phyloP scores from a whole-genome alignment of 1,140 invertebrate species.

The Musca vetustissima region DNA sequence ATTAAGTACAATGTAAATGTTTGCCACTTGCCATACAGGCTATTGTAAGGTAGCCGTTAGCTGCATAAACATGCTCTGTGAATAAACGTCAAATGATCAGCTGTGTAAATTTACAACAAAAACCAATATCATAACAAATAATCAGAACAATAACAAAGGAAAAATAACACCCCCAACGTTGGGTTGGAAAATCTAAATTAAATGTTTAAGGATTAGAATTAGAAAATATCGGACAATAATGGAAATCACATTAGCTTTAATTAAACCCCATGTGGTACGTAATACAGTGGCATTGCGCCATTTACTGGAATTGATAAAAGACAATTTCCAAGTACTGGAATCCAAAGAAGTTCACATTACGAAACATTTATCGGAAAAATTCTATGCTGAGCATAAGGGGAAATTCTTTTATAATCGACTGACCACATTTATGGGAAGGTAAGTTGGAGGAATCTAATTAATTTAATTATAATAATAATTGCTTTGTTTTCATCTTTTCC shows the following conservation, averaged over 20 bases:
- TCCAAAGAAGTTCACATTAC: constrained; percentile 67
- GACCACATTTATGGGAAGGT: constrained; percentile 84
- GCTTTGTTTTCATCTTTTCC: constrained; percentile 45
- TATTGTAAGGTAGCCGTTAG: too few relatives aligned
- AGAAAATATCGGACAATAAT: background rate
- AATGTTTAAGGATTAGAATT: too few relatives aligned
- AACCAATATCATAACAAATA: too few relatives aligned
- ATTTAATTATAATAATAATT: background rate
- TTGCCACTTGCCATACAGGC: too few relatives aligned
- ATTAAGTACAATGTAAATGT: too few relatives aligned
- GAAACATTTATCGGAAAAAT: constrained; percentile 67
- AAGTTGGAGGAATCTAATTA: constrained; percentile 26
- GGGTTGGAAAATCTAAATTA: too few relatives aligned
- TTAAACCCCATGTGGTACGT: constrained; percentile 74
- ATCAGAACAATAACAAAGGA: too few relatives aligned
- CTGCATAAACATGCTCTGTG: too few relatives aligned
- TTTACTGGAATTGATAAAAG: constrained; percentile 68
- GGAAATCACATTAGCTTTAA: constrained; percentile 66
- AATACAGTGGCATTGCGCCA: constrained; percentile 67
- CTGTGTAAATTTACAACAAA: too few relatives aligned
- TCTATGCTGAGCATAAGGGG: constrained; percentile 81
- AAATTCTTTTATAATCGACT: constrained; percentile 89
- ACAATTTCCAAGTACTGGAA: constrained; percentile 75
- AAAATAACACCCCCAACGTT: too few relatives aligned
- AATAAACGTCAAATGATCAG: too few relatives aligned